Percentiles rank a stretch among this genome's conserved stretches.
These are phyloP conservation scores for Spodoptera frugiperda DNA, from an alignment of 1,140 invertebrate species.

Conservation along the genomic window DNA sequence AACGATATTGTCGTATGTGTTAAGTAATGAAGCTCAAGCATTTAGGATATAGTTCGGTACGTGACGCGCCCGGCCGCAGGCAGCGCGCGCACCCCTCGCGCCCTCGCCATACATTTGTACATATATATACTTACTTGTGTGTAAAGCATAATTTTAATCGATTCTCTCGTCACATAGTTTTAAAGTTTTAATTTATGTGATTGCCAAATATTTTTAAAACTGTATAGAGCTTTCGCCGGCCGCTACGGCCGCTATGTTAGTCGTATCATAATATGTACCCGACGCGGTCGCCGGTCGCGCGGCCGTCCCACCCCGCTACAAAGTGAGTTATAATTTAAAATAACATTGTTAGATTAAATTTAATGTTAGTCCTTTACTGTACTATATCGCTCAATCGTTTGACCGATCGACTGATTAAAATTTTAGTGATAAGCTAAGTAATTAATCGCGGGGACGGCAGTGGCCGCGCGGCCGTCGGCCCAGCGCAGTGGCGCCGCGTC, in stretches of 20 bases:
- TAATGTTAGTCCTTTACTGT: slow-evolving; percentile 86
- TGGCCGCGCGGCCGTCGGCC: slow-evolving; percentile 55
- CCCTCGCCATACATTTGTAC: slow-evolving; percentile 68
- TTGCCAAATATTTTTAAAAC: slow-evolving; percentile 84
- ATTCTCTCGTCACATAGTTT: slow-evolving; percentile 84
- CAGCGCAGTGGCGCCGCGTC: slow-evolving; percentile 44
- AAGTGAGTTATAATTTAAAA: slow-evolving; percentile 85
- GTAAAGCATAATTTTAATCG: slow-evolving; percentile 84
- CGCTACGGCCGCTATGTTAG: slow-evolving; percentile 57
- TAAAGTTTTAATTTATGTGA: slow-evolving; percentile 84
- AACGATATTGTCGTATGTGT: slow-evolving; percentile 75
- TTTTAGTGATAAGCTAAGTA: slow-evolving; percentile 86
- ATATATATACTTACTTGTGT: slow-evolving; percentile 82
- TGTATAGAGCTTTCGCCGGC: slow-evolving; percentile 73
- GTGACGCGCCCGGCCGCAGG: slow-evolving; percentile 39
- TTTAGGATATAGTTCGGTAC: slow-evolving; percentile 74
- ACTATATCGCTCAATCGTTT: slow-evolving; percentile 86
- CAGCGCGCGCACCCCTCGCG: slow-evolving; percentile 66
- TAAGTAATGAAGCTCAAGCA: slow-evolving; percentile 83
- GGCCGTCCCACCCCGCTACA: slow-evolving; percentile 67
- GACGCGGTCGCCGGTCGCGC: slow-evolving; percentile 59
- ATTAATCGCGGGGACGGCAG: slow-evolving; percentile 64
- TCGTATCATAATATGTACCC: slow-evolving; percentile 53
- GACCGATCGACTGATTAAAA: slow-evolving; percentile 86
- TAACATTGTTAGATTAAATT: slow-evolving; percentile 86